These are phyloP conservation scores for Rhamnusium bicolor DNA, from an alignment of 2,888 invertebrate species.

Conservation along the genomic window DNA sequence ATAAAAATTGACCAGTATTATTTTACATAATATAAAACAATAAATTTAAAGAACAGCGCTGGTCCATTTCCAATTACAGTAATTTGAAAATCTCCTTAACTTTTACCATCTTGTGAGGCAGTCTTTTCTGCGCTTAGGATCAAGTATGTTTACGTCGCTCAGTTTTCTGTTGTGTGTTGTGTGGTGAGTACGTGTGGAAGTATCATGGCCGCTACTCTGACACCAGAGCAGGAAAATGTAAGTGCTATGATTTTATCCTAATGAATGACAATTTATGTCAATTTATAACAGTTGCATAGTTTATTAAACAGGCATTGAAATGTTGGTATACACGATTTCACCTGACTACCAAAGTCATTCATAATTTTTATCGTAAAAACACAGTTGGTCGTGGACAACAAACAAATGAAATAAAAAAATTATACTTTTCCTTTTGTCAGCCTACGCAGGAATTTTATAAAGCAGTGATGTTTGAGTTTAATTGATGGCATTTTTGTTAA, in stretches of 20 bases:
- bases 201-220: slow-evolving; percentile 81
- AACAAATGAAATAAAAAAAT: slow-evolving; percentile 29
- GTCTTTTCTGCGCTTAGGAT: slow-evolving; percentile 27
- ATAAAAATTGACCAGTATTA: too few species aligned
- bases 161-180: slow-evolving; percentile 37
- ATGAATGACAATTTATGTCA: neutral
- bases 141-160: slow-evolving; percentile 30
- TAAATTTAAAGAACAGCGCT: neutral
- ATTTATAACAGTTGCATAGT: neutral
- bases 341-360: slow-evolving; percentile 13
- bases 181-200: slow-evolving; percentile 49
- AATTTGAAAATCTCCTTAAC: neutral
- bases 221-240: slow-evolving; percentile 85
- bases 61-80: neutral
- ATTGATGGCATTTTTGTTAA: neutral
- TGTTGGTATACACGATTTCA: neutral
- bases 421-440: slow-evolving; percentile 26
- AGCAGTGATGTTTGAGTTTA: neutral
- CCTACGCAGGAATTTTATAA: slow-evolving; percentile 20
- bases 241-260: slow-evolving; percentile 67
- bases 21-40: too few species aligned
- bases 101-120: slow-evolving; percentile 27
- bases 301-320: neutral
- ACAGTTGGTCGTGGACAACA: slow-evolving; percentile 34
- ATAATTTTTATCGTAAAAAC: slow-evolving; percentile 28